Percentiles rank a stretch among this genome's conserved stretches.
Conservation (phyloP, 2,113 vertebrate genomes). For the Sigmodon hispidus region DNA sequence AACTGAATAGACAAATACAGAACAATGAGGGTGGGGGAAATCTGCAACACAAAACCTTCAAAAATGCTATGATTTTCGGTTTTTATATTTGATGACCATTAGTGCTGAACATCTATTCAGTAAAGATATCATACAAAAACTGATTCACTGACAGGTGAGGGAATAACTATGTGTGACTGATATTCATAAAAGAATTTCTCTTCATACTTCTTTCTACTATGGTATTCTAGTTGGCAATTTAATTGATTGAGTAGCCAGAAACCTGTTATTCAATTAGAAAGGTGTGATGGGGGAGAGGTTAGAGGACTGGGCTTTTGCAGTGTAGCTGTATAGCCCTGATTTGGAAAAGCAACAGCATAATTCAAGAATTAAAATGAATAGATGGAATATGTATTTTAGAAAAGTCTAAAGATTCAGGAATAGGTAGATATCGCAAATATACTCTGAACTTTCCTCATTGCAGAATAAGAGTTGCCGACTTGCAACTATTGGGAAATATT, state of each 20-base stretch:
- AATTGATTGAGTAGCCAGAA: not conserved
- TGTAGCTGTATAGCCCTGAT: not conserved
- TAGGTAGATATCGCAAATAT: not conserved
- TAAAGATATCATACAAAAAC: not conserved
- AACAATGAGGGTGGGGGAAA: not conserved
- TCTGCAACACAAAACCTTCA: not conserved
- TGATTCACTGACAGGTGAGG: not conserved
- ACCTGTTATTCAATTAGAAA: not conserved
- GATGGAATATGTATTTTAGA: not conserved
- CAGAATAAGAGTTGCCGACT: not conserved
- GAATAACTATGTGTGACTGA: not conserved
- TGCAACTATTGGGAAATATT: not conserved
- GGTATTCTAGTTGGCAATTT: not conserved
- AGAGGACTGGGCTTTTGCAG: not conserved
- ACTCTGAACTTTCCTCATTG: not conserved
- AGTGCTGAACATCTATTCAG: not conserved
- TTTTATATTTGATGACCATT: not conserved
- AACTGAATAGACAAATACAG: not conserved
- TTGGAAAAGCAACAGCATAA: not conserved
- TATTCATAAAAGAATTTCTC: not conserved
- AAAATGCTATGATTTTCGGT: constrained; percentile 18
- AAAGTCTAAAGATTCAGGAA: not conserved
- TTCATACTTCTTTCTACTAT: not conserved
- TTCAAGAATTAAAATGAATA: not conserved
- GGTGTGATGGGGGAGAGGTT: not conserved